Percentiles rank a stretch among this genome's conserved stretches.
Conservation (phyloP, 2,888 invertebrate species). For the Lasioglossum villosulum region DNA sequence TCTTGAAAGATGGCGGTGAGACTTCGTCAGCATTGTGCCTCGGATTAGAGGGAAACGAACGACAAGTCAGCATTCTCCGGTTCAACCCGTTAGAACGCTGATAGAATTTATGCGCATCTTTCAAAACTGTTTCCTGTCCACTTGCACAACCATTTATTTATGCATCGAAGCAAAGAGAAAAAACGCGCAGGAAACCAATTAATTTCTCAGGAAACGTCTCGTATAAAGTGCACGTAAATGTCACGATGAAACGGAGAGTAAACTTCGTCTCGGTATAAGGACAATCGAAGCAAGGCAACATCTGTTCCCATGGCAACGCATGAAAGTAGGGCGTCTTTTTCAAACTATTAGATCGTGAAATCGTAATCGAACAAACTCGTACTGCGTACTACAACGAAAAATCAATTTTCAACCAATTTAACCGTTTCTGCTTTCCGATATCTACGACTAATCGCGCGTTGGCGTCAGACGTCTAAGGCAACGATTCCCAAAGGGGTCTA, state of each 20-base stretch:
- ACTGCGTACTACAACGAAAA: neutral
- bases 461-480: neutral
- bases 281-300: neutral
- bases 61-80: neutral
- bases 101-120: neutral
- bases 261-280: neutral
- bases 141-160: neutral
- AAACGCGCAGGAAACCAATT: neutral
- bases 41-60: constrained; percentile 10
- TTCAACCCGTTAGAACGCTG: neutral
- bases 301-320: neutral
- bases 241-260: neutral
- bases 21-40: neutral
- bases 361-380: neutral
- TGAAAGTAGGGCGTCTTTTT: neutral
- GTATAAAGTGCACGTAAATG: neutral
- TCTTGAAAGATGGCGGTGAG: neutral
- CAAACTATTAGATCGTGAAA: neutral
- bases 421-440: neutral
- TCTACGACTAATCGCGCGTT: too few relatives aligned
- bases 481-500: too few relatives aligned
- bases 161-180: neutral
- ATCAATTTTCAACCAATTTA: neutral
- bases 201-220: neutral
- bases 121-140: neutral